Evolutionary conservation across 2,888 invertebrate genomes (phyloP), one percentile per base, ranked within the genome.

Genomic region (Brachyopa scutellaris): DNA sequence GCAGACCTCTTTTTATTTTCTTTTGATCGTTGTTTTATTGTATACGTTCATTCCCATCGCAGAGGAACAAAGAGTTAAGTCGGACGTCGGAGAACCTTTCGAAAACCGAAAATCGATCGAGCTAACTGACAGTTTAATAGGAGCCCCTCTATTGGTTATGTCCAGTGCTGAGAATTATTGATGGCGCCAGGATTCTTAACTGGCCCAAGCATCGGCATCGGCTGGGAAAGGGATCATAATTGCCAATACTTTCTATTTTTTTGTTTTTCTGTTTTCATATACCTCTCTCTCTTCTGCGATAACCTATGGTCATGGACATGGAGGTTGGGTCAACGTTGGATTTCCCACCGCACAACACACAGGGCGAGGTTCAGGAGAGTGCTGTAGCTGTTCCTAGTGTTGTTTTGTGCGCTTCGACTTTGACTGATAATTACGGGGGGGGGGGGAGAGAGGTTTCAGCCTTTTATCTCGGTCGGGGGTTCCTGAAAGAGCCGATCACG

Each of bases 71-170:
- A 80, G 69, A 33, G 38, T 55, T 19, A 26, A 59, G 47, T 15
- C 4, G 45, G 55, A 31, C 51, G 9, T 49, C 29, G 55, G 33
- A 59, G 69, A 66, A 82, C 70, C 77, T 77, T 77, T 77, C 66
- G 49, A 82, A 82, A 53, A 61, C 45, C 67, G 31, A 59, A 74
- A 80, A 82, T 77, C 82, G 80, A 76, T 82, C 70, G 82, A 47
- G n/a, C 77, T 31, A 70, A 77, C 82, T 82, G 82, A 82, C 82
- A 82, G 82, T 59, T 82, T 82, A 82, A 82, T 82, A 77, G 82
- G 70, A 66, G 70, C 49, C 82, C n/a, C 53, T 76, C 82, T 76
- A 57, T 82, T 76, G 62, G 62, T 29, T 51, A 42, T 66, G 67
- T 36, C 69, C 57, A 36, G 49, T 17, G 82, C 59, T 26, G 49